These are phyloP conservation scores for Hydra vulgaris DNA, from an alignment of 30 jellyfish, hydroid and myxozoan species.

Conservation along the genomic window DNA sequence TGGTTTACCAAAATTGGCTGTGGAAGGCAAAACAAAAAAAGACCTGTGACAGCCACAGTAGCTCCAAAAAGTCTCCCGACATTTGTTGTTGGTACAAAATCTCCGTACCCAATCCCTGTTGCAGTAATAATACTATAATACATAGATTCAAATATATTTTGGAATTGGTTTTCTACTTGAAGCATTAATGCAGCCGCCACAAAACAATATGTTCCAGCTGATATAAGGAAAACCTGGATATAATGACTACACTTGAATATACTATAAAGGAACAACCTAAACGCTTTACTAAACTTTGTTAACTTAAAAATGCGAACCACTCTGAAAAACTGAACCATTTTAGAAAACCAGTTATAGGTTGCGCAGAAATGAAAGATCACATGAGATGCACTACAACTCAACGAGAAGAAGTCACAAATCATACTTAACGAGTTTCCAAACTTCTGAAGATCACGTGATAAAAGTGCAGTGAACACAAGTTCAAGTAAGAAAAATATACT, in stretches of 20 bases:
- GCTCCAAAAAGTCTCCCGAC: slow-evolving; percentile 55
- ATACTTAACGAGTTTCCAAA: slow-evolving; percentile 34
- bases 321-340: background rate
- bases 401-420: slow-evolving; percentile 31
- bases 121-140: slow-evolving; percentile 63
- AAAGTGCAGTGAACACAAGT: slow-evolving; percentile 20
- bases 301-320: slow-evolving; percentile 55
- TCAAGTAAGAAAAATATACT: slow-evolving; percentile 47
- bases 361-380: background rate
- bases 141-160: slow-evolving; percentile 51
- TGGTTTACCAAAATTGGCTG: slow-evolving; percentile 65
- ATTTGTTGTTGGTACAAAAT: slow-evolving; percentile 47
- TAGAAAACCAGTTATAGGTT: background rate
- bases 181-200: slow-evolving; percentile 51
- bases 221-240: slow-evolving; percentile 32
- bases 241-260: slow-evolving; percentile 49
- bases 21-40: slow-evolving; percentile 68
- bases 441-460: slow-evolving; percentile 32
- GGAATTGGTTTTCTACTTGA: slow-evolving; percentile 27
- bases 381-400: slow-evolving; percentile 19
- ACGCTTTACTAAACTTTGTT: slow-evolving; percentile 49
- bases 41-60: slow-evolving; percentile 50
- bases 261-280: slow-evolving; percentile 37
- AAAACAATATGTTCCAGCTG: slow-evolving; percentile 30
- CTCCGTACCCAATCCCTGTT: slow-evolving; percentile 85